phyloP scores from a whole-genome alignment of 2,888 invertebrate species.

The Plutella xylostella region DNA sequence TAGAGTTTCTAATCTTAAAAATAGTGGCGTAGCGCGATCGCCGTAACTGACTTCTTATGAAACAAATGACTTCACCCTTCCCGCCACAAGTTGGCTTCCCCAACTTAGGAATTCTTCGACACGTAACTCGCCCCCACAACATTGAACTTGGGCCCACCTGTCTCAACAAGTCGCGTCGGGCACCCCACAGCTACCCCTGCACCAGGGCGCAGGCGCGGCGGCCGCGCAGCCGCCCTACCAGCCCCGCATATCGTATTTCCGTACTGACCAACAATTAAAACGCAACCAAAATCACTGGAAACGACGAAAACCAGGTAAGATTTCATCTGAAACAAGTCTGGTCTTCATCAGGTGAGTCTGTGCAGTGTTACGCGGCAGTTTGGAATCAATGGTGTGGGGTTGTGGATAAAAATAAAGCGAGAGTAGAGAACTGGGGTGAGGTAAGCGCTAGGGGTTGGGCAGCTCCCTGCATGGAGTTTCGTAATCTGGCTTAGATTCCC shows the following conservation, averaged over 20 bases:
- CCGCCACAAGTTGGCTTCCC: too few relatives aligned
- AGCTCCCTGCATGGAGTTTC: constrained; percentile 55
- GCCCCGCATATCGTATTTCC: constrained; percentile 45
- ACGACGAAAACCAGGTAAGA: constrained; percentile 37
- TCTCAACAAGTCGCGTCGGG: constrained; percentile 15
- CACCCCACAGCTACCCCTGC: constrained; percentile 15
- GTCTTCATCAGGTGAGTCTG: background rate
- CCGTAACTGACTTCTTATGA: too few relatives aligned
- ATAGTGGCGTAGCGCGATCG: too few relatives aligned
- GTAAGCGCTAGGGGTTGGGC: constrained; percentile 66
- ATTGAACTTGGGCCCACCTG: constrained; percentile 3
- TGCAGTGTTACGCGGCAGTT: background rate
- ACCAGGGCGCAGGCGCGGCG: constrained; percentile 24
- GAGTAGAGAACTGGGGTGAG: constrained; percentile 61
- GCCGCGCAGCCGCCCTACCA: constrained; percentile 47
- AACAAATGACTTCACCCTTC: too few relatives aligned
- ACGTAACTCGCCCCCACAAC: constrained; percentile 1
- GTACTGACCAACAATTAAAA: constrained; percentile 42
- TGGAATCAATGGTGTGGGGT: constrained; percentile 54
- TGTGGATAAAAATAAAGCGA: constrained; percentile 66
- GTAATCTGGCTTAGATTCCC: too few relatives aligned
- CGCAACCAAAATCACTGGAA: constrained; percentile 37
- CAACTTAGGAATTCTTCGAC: too few relatives aligned
- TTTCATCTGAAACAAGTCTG: constrained; percentile 23
- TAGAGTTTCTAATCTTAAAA: too few relatives aligned